phyloP scores from a whole-genome alignment of 2,797 vertebrate species.

The Tiaroga cobitis region DNA sequence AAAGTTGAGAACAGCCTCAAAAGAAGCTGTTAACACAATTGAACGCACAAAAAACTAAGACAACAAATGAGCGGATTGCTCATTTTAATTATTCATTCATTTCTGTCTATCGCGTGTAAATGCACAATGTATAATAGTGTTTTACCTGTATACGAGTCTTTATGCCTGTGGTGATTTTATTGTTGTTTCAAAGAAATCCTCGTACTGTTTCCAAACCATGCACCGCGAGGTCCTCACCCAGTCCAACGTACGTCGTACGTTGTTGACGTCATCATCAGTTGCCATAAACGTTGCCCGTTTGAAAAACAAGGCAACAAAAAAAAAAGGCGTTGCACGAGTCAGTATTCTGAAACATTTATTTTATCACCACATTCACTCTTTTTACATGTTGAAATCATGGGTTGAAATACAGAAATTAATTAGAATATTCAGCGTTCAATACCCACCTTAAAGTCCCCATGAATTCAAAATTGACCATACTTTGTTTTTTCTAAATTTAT shows the following conservation, averaged over 20 bases:
- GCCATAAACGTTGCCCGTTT: conserved; percentile 43
- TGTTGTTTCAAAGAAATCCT: neutral
- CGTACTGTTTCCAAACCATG: conserved; percentile 68
- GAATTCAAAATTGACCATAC: too few relatives aligned
- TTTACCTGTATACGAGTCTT: conserved; percentile 32
- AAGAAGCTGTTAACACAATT: neutral
- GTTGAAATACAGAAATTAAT: neutral
- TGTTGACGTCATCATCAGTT: conserved; percentile 19
- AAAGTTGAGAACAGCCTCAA: neutral
- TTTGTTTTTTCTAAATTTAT: too few relatives aligned
- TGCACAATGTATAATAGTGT: neutral
- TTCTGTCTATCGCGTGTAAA: neutral
- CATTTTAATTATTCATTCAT: too few relatives aligned
- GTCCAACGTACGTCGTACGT: conserved; percentile 56
- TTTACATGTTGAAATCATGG: neutral
- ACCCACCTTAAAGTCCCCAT: too few relatives aligned
- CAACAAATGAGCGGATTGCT: neutral
- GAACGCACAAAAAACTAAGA: neutral
- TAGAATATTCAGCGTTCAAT: neutral
- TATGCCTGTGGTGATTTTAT: neutral
- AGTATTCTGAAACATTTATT: neutral
- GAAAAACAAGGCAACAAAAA: conserved; percentile 29
- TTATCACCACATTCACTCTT: neutral
- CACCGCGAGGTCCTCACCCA: conserved; percentile 62
- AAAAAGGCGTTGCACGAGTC: neutral